Percentiles rank a stretch among this genome's conserved stretches.
Evolutionary conservation across 2,113 vertebrate genomes (phyloP).

Genomic region (Bufo gargarizans): DNA sequence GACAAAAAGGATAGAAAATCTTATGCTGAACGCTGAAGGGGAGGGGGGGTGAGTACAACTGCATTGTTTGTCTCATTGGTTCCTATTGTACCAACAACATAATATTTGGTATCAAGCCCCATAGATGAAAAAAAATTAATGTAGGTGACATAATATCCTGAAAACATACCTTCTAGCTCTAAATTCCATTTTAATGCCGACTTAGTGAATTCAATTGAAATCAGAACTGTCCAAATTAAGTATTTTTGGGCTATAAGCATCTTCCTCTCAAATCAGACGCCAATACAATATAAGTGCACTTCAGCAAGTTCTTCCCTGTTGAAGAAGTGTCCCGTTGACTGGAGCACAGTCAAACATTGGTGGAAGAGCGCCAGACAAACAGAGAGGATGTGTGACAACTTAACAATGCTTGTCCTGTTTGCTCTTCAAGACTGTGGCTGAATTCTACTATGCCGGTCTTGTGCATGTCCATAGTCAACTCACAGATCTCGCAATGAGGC

Average conservation of each 20-base stretch:
- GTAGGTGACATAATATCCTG: no score
- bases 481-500: background rate
- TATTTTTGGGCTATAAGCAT: background rate
- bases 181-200: background rate
- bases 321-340: background rate
- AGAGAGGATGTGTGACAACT: constrained; percentile 13
- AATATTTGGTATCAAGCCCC: no score
- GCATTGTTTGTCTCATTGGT: no score
- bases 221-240: background rate
- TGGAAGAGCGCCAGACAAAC: background rate
- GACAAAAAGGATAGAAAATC: no score
- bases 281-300: background rate
- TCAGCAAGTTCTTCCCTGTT: background rate
- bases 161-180: background rate
- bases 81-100: no score
- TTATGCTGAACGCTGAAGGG: no score
- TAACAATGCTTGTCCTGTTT: constrained; percentile 16
- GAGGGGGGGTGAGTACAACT: no score
- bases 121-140: no score
- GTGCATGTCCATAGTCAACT: background rate
- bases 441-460: background rate
- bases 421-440: background rate
- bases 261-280: background rate
- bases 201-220: background rate
- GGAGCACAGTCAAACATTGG: background rate